Percentiles rank a stretch among this genome's conserved stretches.
Evolutionary conservation across 2,797 vertebrate species (phyloP).

Genomic region (Corythornis leucogaster): DNA sequence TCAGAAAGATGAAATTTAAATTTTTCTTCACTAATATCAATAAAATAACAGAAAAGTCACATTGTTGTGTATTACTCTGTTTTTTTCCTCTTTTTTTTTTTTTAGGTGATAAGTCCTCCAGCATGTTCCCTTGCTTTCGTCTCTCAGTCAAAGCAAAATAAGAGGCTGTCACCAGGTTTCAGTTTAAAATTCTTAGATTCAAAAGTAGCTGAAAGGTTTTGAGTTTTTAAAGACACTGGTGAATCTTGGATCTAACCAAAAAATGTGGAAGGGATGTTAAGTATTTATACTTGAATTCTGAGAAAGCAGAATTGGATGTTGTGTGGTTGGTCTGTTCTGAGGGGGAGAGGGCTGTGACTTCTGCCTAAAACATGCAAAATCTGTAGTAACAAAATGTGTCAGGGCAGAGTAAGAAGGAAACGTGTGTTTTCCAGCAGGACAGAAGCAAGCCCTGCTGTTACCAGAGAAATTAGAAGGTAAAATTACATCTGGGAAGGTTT

Average conservation of each 20-base stretch:
- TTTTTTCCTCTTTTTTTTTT: neutral
- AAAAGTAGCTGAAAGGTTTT: neutral
- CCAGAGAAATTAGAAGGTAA: neutral
- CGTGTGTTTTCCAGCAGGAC: neutral
- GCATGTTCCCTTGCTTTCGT: neutral
- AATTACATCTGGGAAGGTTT: neutral
- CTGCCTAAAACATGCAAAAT: neutral
- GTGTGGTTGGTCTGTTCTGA: neutral
- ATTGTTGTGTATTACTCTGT: neutral
- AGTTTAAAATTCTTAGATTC: neutral
- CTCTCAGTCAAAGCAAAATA: neutral
- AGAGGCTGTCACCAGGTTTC: neutral
- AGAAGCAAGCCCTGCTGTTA: neutral
- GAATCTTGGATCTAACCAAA: neutral
- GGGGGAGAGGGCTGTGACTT: neutral
- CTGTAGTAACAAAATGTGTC: neutral
- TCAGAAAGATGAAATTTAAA: constrained; percentile 52
- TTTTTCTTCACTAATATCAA: constrained; percentile 75
- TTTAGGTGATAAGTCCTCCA: neutral
- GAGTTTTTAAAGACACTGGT: neutral
- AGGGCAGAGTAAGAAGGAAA: neutral
- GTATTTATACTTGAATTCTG: neutral
- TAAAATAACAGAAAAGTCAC: constrained; percentile 69
- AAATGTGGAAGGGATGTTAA: neutral
- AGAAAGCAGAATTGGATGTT: neutral